Evolutionary conservation across 53 echinoderm and acorn worm species (phyloP).

Genomic region (Temnopleurus reevesii): DNA sequence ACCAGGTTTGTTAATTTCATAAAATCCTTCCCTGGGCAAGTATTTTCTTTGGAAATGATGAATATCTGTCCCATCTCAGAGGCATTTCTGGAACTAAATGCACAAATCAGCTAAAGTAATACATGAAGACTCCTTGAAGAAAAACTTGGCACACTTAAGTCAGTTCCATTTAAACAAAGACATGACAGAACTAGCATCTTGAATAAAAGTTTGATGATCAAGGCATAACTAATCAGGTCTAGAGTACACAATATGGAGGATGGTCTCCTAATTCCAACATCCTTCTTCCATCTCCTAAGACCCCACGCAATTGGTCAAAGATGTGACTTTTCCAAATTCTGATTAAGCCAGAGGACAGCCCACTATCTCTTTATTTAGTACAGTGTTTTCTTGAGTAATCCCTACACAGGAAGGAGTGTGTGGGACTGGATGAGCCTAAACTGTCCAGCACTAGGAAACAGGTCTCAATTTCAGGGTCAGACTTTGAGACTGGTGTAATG

Average conservation of each 20-base stretch:
- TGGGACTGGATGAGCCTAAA: background rate
- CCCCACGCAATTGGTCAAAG: background rate
- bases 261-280: background rate
- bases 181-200: background rate
- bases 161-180: no score
- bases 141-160: no score
- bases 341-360: background rate
- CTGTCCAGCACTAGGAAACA: constrained; percentile 13
- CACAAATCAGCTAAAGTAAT: no score
- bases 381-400: constrained; percentile 23
- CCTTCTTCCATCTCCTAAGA: background rate
- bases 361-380: constrained; percentile 8
- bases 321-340: background rate
- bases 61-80: no score
- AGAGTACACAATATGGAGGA: background rate
- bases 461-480: background rate
- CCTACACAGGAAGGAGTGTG: constrained; percentile 31
- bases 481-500: background rate
- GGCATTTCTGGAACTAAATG: no score
- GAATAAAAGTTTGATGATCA: background rate
- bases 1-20: no score
- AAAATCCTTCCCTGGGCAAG: no score
- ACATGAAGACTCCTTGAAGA: no score
- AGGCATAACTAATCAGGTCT: background rate
- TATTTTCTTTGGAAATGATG: no score